Conservation (phyloP, 2,113 vertebrate species). For the Numenius arquata region DNA sequence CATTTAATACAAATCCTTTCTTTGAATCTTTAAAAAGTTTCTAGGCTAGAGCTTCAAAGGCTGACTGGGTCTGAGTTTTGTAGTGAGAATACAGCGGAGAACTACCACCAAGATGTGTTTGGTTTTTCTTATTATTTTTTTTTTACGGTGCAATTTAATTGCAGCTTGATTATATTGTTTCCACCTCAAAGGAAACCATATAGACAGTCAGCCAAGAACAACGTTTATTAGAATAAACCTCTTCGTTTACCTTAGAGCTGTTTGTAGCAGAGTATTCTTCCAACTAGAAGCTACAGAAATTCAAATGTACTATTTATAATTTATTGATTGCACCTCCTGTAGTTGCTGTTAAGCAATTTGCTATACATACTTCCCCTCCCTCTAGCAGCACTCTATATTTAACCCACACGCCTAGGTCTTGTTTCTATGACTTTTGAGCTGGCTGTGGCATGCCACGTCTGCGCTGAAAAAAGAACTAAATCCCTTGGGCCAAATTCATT, state of each 20-base stretch:
- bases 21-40: background rate
- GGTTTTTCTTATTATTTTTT: background rate
- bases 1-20: background rate
- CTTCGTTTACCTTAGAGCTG: background rate
- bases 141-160: background rate
- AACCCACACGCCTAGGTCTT: conserved; percentile 1
- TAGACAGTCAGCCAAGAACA: background rate
- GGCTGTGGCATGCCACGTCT: background rate
- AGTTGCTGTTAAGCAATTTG: background rate
- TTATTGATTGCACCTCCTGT: background rate
- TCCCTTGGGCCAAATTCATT: conserved; percentile 42
- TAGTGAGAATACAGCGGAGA: background rate
- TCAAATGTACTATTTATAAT: background rate
- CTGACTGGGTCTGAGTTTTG: background rate
- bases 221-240: background rate
- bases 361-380: background rate
- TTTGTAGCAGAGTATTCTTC: background rate
- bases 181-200: background rate
- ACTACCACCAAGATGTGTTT: background rate
- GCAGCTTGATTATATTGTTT: background rate
- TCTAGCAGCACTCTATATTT: conserved; percentile 22
- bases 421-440: background rate
- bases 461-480: conserved; percentile 30
- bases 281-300: background rate
- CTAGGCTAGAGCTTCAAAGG: background rate